Conservation (phyloP, 2,113 vertebrate genomes). For the Dicerorhinus sumatrensis region DNA sequence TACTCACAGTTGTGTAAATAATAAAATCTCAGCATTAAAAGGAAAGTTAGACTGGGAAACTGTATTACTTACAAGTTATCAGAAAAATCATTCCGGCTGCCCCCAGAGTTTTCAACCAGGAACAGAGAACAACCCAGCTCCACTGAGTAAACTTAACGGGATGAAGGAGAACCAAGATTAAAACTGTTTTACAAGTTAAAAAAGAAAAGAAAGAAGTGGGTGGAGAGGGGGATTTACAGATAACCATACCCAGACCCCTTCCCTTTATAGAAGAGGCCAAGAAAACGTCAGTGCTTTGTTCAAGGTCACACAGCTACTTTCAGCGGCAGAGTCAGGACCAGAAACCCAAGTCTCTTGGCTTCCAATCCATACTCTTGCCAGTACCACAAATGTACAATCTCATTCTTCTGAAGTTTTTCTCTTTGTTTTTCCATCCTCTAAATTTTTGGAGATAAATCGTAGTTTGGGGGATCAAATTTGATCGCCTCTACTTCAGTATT, state of each 20-base stretch:
- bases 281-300: conserved; percentile 63
- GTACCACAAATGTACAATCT: conserved; percentile 59
- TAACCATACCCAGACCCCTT: conserved; percentile 14
- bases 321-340: conserved; percentile 29
- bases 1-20: background rate
- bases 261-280: conserved; percentile 28
- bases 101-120: background rate
- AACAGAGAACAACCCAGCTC: background rate
- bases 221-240: background rate
- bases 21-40: background rate
- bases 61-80: background rate
- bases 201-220: background rate
- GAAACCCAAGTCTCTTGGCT: conserved; percentile 68
- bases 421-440: conserved; percentile 63
- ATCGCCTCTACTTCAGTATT: conserved; percentile 50
- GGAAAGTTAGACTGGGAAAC: background rate
- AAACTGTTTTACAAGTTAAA: background rate
- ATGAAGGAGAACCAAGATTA: background rate
- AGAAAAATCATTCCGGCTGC: conserved; percentile 12
- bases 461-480: conserved; percentile 57
- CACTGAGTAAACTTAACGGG: background rate
- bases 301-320: conserved; percentile 65
- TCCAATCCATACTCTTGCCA: conserved; percentile 41
- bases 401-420: conserved; percentile 62
- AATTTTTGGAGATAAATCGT: conserved; percentile 68